Conservation (phyloP, 1,140 invertebrate genomes). For the Monomorium pharaonis region DNA sequence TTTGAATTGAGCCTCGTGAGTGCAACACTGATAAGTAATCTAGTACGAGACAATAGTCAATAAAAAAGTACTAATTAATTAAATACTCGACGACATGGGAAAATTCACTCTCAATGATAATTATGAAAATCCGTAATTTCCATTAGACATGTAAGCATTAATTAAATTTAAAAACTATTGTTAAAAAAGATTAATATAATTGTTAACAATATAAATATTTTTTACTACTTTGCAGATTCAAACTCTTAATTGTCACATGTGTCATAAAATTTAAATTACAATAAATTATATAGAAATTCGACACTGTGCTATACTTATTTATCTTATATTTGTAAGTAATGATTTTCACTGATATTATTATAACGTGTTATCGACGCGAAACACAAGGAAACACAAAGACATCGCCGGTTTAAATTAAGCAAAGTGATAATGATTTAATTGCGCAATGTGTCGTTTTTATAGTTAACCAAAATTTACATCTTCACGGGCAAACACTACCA, state of each 20-base stretch:
- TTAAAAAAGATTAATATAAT: background rate
- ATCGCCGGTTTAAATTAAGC: background rate
- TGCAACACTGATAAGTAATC: background rate
- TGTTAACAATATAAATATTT: background rate
- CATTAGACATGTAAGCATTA: background rate
- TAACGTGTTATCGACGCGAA: background rate
- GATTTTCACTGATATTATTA: background rate
- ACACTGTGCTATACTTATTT: background rate
- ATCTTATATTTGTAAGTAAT: background rate
- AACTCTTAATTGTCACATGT: background rate
- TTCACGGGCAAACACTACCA: background rate
- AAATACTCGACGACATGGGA: background rate
- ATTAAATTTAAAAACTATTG: background rate
- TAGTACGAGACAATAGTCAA: background rate
- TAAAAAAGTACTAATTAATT: slow-evolving; percentile 13
- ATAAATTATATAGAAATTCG: background rate
- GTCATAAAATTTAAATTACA: background rate
- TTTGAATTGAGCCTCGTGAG: background rate
- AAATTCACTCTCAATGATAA: background rate
- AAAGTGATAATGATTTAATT: background rate
- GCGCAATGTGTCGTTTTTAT: background rate
- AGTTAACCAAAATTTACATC: slow-evolving; percentile 5
- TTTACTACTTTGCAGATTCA: background rate
- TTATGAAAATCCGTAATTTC: background rate
- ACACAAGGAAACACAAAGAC: background rate